Evolutionary conservation across 2,113 vertebrate species (phyloP), one percentile per base, ranked within the genome.

Genomic region (Neodon shergylaensis): DNA sequence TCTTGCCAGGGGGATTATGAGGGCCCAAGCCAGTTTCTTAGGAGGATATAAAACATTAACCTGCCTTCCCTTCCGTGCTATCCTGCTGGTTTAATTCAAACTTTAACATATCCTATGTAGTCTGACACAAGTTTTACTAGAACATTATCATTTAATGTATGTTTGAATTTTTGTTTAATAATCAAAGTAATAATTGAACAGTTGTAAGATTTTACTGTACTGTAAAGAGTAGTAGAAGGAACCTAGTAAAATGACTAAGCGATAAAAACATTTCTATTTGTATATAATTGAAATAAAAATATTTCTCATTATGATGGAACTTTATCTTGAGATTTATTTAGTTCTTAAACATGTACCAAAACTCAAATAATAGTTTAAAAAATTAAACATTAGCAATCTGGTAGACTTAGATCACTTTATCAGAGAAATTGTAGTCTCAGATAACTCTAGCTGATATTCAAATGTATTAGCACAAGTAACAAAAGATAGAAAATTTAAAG

Each of bases 111-210:
- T n/a, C 11, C 8, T 63, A 0, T 79, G n/a, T 79, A 70, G 88
- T 86, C 31, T 79, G 42, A 91, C 54, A 91, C 39, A 1, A 13
- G 8, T 0, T 3, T 42, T 91, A 13, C 7, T 19, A 39, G 47
- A 52, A 68, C 33, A 13, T 74, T 42, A 85, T 13, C 65, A 72
- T 63, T 96, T 94, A 58, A 3, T 58, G 6, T 91, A 2, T 86
- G 65, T 82, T 88, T 88, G 33, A 83, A 84, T 91, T 94, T 94
- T 39, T 78, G 28, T 92, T 95, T 92, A 92, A 84, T 95, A 95
- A 49, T 39, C 16, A 24, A 17, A 90, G 70, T 89, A 42, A 88
- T 84, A 81, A 65, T 26, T 61, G 17, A 93, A 63, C 28, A 89
- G 22, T n/a, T 17, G 65, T n/a, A 36, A 61, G 39, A 77, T 44